phyloP scores from a whole-genome alignment of 2,888 invertebrate genomes.

The Entomobrya proxima region DNA sequence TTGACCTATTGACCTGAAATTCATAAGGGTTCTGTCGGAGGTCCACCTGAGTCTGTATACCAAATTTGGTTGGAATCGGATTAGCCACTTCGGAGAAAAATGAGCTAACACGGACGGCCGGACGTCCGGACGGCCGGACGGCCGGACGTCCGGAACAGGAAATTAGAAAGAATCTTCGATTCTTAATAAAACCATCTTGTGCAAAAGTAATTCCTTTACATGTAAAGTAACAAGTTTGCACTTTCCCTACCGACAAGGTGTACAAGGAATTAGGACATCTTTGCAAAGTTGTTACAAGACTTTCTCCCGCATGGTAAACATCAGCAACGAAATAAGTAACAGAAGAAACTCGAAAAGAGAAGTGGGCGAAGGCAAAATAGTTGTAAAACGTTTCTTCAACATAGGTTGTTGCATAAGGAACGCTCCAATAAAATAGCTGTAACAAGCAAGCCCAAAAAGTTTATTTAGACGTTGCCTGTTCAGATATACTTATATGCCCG shows the following conservation, averaged over 20 bases:
- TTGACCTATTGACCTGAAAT: too few species aligned
- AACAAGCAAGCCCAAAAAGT: background rate
- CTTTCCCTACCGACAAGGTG: slow-evolving; percentile 21
- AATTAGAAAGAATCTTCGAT: too few species aligned
- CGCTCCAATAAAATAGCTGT: slow-evolving; percentile 37
- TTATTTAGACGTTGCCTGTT: background rate
- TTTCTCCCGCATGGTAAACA: background rate
- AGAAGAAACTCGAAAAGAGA: background rate
- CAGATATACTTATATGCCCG: background rate
- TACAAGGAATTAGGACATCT: slow-evolving; percentile 31
- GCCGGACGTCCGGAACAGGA: too few species aligned
- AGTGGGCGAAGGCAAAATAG: slow-evolving; percentile 29
- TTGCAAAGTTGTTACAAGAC: background rate
- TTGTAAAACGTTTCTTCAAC: background rate
- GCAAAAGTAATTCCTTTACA: too few species aligned
- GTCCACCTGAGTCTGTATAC: too few species aligned
- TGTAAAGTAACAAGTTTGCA: background rate
- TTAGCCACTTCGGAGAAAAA: too few species aligned
- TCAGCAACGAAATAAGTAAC: slow-evolving; percentile 31
- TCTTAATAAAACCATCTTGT: too few species aligned
- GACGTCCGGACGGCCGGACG: too few species aligned
- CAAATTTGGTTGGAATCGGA: too few species aligned
- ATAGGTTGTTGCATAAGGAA: background rate
- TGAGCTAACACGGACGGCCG: too few species aligned
- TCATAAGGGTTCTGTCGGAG: too few species aligned